Evolutionary conservation across 2,797 vertebrate genomes (phyloP), one percentile per base, ranked within the genome.

Genomic region (Pteropus rufus): DNA sequence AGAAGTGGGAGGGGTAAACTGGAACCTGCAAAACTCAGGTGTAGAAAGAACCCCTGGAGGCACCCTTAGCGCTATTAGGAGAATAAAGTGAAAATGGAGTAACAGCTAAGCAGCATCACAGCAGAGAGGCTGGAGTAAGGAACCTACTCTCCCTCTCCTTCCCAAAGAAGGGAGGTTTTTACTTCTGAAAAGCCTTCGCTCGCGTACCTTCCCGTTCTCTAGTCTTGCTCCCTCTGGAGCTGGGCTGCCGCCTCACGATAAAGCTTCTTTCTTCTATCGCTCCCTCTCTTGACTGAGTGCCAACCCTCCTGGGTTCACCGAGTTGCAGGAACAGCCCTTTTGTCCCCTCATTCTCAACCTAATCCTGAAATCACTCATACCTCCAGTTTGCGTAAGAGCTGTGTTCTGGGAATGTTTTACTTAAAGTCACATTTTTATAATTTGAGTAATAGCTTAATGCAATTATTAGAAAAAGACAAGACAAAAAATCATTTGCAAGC

Each of bases 381-480:
- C 9, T 29, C 34, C 41, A 26, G 46, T 90, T 49, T 96, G 83
- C 83, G 89, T n/a, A 82, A 82, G 58, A 89, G 64, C 73, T 80
- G n/a, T 85, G 56, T 72, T 93, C 75, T 87, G 41, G 64, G 73
- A 88, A 96, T 29, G 62, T 72, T 93, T 96, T 92, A 46, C 67
- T 93, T 94, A 92, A 84, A 77, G n/a, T 73, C 77, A 21, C 58
- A 65, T 36, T 91, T 92, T 79, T 85, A 72, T 82, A 70, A 94
- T 85, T 89, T 83, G 56, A 69, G 58, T 62, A 96, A 94, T 4
- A 93, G 56, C 41, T 96, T 72, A 84, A 85, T 91, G 41, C 12
- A 86, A 85, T 91, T 92, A 91, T 88, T 93, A 95, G 89, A 60
- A 91, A 85, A 94, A 77, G 19, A 84, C 21, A 95, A 77, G 44